phyloP scores from a whole-genome alignment of 2,888 invertebrate genomes.

The Augochlorella aurata region DNA sequence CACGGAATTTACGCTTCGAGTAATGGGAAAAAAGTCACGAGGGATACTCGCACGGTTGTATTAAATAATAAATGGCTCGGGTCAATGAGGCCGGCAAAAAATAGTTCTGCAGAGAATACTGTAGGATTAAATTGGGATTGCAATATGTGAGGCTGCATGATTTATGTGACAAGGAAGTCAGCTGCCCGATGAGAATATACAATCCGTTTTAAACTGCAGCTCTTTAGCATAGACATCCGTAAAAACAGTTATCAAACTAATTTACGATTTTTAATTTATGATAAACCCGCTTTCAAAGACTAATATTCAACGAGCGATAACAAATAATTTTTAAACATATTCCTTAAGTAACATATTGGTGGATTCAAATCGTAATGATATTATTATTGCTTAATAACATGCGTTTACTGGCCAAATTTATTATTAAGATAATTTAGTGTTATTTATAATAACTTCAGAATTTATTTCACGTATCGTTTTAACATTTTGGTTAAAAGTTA shows the following conservation, averaged over 20 bases:
- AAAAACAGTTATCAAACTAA: constrained; percentile 36
- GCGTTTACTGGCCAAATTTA: too few relatives aligned
- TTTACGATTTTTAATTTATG: constrained; percentile 26
- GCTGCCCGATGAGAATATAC: constrained; percentile 37
- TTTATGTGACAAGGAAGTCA: constrained; percentile 41
- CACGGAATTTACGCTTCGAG: constrained; percentile 28
- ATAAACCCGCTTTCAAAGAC: not conserved
- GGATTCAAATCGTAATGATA: too few relatives aligned
- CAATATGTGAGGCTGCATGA: constrained; percentile 41
- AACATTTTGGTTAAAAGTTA: too few relatives aligned
- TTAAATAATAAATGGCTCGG: constrained; percentile 48
- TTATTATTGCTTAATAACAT: too few relatives aligned
- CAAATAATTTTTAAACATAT: too few relatives aligned
- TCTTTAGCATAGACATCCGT: constrained; percentile 7
- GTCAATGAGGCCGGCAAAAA: constrained; percentile 52
- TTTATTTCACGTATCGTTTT: too few relatives aligned
- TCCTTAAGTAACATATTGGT: too few relatives aligned
- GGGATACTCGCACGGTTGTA: constrained; percentile 31
- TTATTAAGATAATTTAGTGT: too few relatives aligned
- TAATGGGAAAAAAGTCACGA: constrained; percentile 29
- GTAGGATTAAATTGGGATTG: constrained; percentile 54
- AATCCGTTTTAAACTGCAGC: constrained; percentile 28
- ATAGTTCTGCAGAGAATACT: constrained; percentile 48
- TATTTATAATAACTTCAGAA: too few relatives aligned
- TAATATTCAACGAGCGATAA: not conserved